Base-by-base conservation (phyloP, 2,888 invertebrate species). In the Minunthozetes semirufus region DNA sequence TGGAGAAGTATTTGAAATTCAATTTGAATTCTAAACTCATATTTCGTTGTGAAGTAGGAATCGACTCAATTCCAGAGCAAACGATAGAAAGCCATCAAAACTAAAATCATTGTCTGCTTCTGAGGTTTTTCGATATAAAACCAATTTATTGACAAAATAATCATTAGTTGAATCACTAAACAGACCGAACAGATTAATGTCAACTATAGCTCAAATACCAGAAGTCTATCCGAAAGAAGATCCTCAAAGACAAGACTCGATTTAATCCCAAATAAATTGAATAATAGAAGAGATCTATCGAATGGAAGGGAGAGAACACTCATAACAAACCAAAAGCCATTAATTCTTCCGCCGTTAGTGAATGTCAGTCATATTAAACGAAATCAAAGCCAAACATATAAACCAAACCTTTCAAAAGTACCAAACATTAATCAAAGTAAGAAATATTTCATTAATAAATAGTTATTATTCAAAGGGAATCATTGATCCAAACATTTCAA, bases 71-170 rank as follows among this genome's bases (percentile, higher is more conserved):
- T 8, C 53, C 19, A 53, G 19, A 27, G 25, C 4, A 2, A 66
- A 29, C 5, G 19, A 38, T n/a, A 66, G 33, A 66, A 66, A 38
- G 19, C n/a, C 38, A 3, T n/a, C 13, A n/a, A 66, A 66, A 66
- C 33, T 66, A 38, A 66, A 66, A 29, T 66, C 66, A 66, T 38
- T 66, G 29, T 66, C 66, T 9, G 38, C 66, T 38, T 19, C 66
- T 13, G 19, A 61, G 61, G 61, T 61, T 61, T 29, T 27, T 33
- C 33, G 33, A 33, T 33, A 33, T 33, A 33, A 33, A 33, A n/a
- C 4, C 33, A 48, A 59, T 27, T 59, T 13, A 27, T 27, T 59
- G 13, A 9, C 15, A 27, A 59, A 22, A 13, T 27, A 22, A 22
- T 11, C 27, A 33, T n/a, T 33, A 17, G 38, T 66, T 4, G 15